Evolutionary conservation across 2,888 invertebrate genomes (phyloP), one percentile per base, ranked within the genome.

Genomic region (Drosophila nr. perissopoda): DNA sequence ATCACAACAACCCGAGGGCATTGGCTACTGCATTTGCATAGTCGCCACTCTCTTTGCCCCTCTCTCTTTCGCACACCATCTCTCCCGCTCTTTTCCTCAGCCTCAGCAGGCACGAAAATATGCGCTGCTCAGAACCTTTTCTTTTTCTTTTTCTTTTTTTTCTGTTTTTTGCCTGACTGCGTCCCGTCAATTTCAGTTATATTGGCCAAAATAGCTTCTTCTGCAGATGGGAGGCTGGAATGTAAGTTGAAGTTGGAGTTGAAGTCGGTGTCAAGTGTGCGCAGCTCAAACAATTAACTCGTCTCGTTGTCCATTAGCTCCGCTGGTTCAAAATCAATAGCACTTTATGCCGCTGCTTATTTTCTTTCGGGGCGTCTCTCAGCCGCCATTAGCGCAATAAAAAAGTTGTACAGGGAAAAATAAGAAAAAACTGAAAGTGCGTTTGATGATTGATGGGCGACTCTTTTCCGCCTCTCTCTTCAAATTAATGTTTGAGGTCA

Each of bases 11-110:
- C 91, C 91, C 79, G 83, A 88, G 92, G 91, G 91, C 80, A 91
- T 90, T 91, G 91, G 92, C 91, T 92, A 92, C 91, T 91, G 91
- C 92, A 91, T 92, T 92, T 91, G 91, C 91, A 91, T 91, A 89
- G 89, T 88, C 80, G 88, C 81, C 68, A 68, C 57, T 27, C 57
- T 31, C 57, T 25, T n/a, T n/a, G 5, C 36, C 27, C 38, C 34
- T 27, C 60, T 29, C 52, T 1, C 56, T 63, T 40, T 11, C 46
- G 16, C 11, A 6, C 53, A 36, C 25, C 46, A 59, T 27, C 31
- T 38, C 46, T 42, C 33, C 3, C 29, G 8, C 56, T 70, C 46
- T 27, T 46, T 36, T 6, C 10, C 10, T 56, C 40, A 16, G 13
- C 38, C 21, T 21, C 25, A 46, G 33, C 34, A 60, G 59, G 42